Base-by-base conservation (phyloP, 2,113 vertebrate species). In the Pangasianodon gigas region DNA sequence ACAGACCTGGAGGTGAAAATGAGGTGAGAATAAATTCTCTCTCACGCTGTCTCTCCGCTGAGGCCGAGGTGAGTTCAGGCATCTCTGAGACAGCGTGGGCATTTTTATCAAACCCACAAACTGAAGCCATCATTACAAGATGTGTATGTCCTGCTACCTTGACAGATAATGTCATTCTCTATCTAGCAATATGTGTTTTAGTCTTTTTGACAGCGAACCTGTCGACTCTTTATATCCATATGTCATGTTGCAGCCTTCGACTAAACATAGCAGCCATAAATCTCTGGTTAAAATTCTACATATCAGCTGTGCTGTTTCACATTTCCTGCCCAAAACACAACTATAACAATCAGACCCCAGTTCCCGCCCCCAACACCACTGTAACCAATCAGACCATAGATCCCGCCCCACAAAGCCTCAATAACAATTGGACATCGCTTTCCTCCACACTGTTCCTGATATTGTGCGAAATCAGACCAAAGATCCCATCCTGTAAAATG, bases 1-100 rank as follows among this genome's bases (percentile, higher is more conserved):
- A 54, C 37, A 86, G 81, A 37, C 88, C 80, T 85, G n/a, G 41
- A 85, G 90, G 88, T 89, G 90, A 91, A 85, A 92, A 92, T 89
- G 85, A 90, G 58, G 85, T 88, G 91, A 87, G 77, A 91, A 91
- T 84, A 65, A 74, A 58, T 60, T 84, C n/a, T 60, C 74, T 87
- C 46, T 26, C 81, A 58, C 54, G 26, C 67, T 77, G 21, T 82
- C 19, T 82, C 26, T 37, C 58, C 18, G 16, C 58, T 65, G 58
- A 44, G 54, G 9, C 48, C 2, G 75, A 81, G 21, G 74, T 48
- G 56, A 48, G 74, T 51, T 51, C 16, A 88, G 77, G n/a, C 60
- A 52, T 87, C 56, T 80, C 54, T 16, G 14, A 87, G 54, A 75
- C 41, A 85, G 24, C 41, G 8, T 51, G 26, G 37, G 60, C 56